Percentiles rank a stretch among this genome's conserved stretches.
Evolutionary conservation across 2,888 invertebrate species (phyloP).

Genomic region (Lasioglossum morio): DNA sequence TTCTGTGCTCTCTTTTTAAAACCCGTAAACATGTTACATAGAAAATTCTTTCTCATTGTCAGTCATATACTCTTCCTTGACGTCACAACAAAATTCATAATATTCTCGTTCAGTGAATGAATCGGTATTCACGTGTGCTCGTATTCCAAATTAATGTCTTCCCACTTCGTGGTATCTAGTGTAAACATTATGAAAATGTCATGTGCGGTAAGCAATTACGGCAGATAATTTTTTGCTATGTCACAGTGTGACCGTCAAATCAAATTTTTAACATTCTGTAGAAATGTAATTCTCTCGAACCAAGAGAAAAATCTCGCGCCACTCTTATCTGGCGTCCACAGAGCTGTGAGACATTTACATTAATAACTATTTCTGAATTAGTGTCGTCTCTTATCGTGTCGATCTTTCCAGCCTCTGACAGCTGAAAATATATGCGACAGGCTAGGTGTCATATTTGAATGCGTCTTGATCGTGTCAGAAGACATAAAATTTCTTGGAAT

Average conservation of each 20-base stretch:
- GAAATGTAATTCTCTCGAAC: not conserved
- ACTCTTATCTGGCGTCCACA: conserved; percentile 39
- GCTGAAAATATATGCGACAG: not conserved
- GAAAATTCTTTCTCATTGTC: not conserved
- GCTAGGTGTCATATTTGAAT: not conserved
- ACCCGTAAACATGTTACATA: not conserved
- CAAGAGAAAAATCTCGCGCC: conserved; percentile 1
- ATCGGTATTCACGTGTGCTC: not conserved
- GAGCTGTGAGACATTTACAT: conserved; percentile 29
- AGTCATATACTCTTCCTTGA: not conserved
- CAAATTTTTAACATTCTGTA: conserved; percentile 17
- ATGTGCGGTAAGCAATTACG: not conserved
- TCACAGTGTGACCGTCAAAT: not conserved
- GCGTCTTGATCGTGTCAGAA: not conserved
- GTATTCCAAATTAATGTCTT: not conserved
- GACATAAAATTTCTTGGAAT: not conserved
- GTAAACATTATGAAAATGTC: not conserved
- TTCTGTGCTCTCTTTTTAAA: too few relatives aligned
- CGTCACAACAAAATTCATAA: not conserved
- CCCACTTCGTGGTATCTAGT: not conserved
- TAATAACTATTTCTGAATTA: conserved; percentile 25
- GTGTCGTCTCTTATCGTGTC: conserved; percentile 19
- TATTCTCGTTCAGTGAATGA: not conserved
- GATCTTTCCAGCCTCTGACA: conserved; percentile 11
- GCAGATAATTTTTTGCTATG: not conserved